Evolutionary conservation across 2,888 invertebrate genomes (phyloP).

Genomic region (Drymonia ruficornis): DNA sequence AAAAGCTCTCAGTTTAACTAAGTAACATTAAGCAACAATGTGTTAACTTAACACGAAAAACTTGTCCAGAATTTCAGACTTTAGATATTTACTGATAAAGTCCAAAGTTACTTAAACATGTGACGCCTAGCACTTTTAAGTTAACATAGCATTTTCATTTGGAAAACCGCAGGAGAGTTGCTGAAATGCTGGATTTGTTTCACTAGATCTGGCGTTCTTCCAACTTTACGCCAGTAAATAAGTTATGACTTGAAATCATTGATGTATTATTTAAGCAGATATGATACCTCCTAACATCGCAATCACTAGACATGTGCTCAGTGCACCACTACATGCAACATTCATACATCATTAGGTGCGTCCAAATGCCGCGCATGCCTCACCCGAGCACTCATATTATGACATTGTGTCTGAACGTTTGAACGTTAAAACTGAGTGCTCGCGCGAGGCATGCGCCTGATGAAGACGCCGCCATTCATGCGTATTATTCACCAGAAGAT

Average conservation of each 20-base stretch:
- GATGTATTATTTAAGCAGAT: too few species aligned
- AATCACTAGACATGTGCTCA: too few species aligned
- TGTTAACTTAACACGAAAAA: constrained; percentile 8
- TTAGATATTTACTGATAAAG: constrained; percentile 8
- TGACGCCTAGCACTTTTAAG: constrained; percentile 12
- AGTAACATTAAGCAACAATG: constrained; percentile 23
- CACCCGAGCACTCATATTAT: too few species aligned
- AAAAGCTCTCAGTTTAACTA: constrained; percentile 32
- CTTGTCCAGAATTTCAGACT: constrained; percentile 9
- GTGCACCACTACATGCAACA: too few species aligned
- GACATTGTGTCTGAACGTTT: too few species aligned
- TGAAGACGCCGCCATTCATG: too few species aligned
- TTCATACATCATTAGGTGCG: too few species aligned
- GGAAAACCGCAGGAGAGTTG: constrained; percentile 48
- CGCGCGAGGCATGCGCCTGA: too few species aligned
- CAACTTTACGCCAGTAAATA: constrained; percentile 50
- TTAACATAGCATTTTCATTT: constrained; percentile 44
- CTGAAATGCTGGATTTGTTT: constrained; percentile 54
- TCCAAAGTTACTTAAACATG: constrained; percentile 8
- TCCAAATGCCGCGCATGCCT: too few species aligned
- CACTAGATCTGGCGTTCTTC: constrained; percentile 51
- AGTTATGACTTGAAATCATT: constrained; percentile 51
- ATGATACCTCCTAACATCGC: too few species aligned
- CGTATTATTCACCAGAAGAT: too few species aligned
- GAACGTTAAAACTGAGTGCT: too few species aligned